Evolutionary conservation across 1,140 invertebrate species (phyloP).

Genomic region (Ylistrum balloti): DNA sequence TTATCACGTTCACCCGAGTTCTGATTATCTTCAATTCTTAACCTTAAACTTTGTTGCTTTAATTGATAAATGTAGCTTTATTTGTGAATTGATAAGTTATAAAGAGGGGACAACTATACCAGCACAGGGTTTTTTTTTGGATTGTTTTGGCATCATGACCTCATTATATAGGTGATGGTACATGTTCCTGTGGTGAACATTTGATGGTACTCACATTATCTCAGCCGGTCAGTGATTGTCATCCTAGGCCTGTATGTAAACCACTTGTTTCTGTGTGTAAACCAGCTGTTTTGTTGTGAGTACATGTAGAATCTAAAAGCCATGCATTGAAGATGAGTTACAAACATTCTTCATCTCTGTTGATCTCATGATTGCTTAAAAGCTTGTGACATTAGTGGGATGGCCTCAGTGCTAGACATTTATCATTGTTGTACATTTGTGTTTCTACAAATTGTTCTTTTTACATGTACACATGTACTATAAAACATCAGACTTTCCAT

Average conservation of each 20-base stretch:
- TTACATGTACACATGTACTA: neutral
- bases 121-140: neutral
- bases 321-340: neutral
- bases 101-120: neutral
- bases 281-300: neutral
- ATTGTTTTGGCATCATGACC: neutral
- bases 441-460: slow-evolving; percentile 20
- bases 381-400: neutral
- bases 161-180: neutral
- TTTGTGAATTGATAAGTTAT: neutral
- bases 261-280: too few relatives aligned
- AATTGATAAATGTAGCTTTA: slow-evolving; percentile 28
- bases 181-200: neutral
- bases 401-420: neutral
- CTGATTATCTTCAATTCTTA: neutral
- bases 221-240: too few relatives aligned
- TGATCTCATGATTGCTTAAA: neutral
- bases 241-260: neutral
- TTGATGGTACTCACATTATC: neutral
- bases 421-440: neutral
- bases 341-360: too few relatives aligned
- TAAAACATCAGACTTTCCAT: slow-evolving; percentile 10
- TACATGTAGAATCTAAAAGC: neutral
- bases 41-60: neutral
- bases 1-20: too few relatives aligned